phyloP scores from a whole-genome alignment of 2,888 invertebrate genomes.

The Clepsis dumicolana region DNA sequence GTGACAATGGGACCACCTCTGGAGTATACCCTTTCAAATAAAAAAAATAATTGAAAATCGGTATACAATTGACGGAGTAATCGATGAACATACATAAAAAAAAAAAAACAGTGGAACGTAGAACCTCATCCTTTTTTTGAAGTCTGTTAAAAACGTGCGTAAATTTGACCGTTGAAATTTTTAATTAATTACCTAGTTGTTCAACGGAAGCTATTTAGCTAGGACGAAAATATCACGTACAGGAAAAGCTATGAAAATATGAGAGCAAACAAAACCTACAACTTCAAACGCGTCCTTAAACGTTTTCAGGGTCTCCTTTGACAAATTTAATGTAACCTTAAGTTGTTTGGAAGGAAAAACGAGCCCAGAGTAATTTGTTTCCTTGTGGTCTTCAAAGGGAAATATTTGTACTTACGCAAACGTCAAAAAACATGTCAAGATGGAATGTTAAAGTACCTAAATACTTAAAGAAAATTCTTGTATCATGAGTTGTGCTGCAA shows the following conservation, averaged over 20 bases:
- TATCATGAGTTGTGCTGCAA: not conserved
- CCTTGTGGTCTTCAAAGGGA: conserved; percentile 35
- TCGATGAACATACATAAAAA: too few species aligned
- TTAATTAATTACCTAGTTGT: too few species aligned
- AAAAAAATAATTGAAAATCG: too few species aligned
- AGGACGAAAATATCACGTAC: not conserved
- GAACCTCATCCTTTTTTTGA: too few species aligned
- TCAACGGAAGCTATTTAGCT: not conserved
- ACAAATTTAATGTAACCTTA: conserved; percentile 42
- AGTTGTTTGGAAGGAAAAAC: conserved; percentile 36
- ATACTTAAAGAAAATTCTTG: not conserved
- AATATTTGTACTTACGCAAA: conserved; percentile 17
- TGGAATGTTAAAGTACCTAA: conserved; percentile 7
- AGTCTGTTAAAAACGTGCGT: too few species aligned
- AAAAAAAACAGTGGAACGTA: too few species aligned
- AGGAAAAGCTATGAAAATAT: conserved; percentile 17
- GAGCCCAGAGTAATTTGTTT: conserved; percentile 40
- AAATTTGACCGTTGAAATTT: too few species aligned
- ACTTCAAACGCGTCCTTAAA: conserved; percentile 43
- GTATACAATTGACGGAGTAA: too few species aligned
- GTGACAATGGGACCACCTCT: too few species aligned
- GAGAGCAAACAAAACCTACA: conserved; percentile 4
- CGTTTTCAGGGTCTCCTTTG: conserved; percentile 44
- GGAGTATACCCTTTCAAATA: too few species aligned
- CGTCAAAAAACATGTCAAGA: conserved; percentile 12